A percentile compares a stretch with the other conserved stretches of the same genome.
These are phyloP conservation scores for Dermatophagoides farinae DNA, from an alignment of 1,140 invertebrate species.

Conservation along the genomic window DNA sequence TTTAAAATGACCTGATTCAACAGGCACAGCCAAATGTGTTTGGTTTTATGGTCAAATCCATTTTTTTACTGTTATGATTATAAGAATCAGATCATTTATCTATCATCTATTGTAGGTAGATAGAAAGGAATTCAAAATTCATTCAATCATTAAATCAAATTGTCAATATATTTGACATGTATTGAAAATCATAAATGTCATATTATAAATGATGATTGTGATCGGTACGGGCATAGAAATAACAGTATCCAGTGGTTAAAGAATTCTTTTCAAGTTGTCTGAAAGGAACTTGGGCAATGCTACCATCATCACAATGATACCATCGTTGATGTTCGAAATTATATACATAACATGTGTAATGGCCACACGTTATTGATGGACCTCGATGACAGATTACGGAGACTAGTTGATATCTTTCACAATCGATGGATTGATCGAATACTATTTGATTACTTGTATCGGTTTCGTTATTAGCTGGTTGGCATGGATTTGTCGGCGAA, in stretches of 20 bases:
- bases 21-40: too few species aligned
- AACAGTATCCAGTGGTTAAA: neutral
- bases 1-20: too few species aligned
- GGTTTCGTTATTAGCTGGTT: neutral
- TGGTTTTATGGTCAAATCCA: too few species aligned
- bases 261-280: neutral
- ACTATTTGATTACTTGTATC: neutral
- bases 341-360: conserved; percentile 10
- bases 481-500: too few species aligned
- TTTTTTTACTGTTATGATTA: too few species aligned
- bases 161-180: too few species aligned
- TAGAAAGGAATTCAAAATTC: too few species aligned
- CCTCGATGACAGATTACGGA: conserved; percentile 12
- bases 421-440: neutral
- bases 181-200: too few species aligned
- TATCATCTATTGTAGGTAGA: too few species aligned
- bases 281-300: neutral
- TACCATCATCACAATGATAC: conserved; percentile 12
- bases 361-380: neutral
- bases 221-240: conserved; percentile 7
- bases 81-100: too few species aligned
- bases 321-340: conserved; percentile 1
- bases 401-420: conserved; percentile 10
- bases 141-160: too few species aligned
- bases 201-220: too few species aligned